Base-by-base conservation (phyloP, 2,888 invertebrate genomes). In the Frankliniella fusca region DNA sequence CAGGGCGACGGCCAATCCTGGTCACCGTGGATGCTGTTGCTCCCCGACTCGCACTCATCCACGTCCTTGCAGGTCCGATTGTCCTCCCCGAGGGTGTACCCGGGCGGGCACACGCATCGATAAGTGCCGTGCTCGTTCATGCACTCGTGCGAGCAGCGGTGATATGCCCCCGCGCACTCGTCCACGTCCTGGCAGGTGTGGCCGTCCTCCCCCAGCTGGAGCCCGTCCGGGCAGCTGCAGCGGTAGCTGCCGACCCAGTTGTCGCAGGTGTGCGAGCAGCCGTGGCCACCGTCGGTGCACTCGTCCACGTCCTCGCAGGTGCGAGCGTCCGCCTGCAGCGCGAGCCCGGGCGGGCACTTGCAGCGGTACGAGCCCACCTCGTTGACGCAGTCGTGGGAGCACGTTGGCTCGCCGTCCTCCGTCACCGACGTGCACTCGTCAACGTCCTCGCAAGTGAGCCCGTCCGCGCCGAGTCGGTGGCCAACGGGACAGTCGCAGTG, bases 401-500 rank as follows among this genome's bases (percentile, higher is more conserved):
- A 93, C n/a, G 92, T 92, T 11, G 92, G 92, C 85, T 89, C 90
- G 38, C 92, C 92, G 86, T 92, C 92, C 85, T 91, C 90, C 85
- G 90, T 87, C 49, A 91, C 87, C 85, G 88, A 82, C 0, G 90
- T 90, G 85, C 92, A 92, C 84, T 92, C 90, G 87, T 91, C 90
- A 83, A 89, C 85, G 85, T 90, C 90, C 85, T 89, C 88, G 85
- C 92, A 92, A 61, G 90, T 89, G 86, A 90, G 91, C 85, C 90
- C 90, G 88, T 93, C 91, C 38, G 86, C 84, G 11, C 89, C 88
- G 85, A 93, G 88, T 85, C 88, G 88, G 83, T 92, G 92, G 83
- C 92, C 92, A 20, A 90, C 89, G 82, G 88, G 88, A 86, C 92
- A 93, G 82, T 89, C 88, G 86, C 92, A 93, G 84, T 87, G 87